Percentiles rank a stretch among this genome's conserved stretches.
Evolutionary conservation across 2,797 vertebrate species (phyloP).

Genomic region (Mormyrus hasselquistii): DNA sequence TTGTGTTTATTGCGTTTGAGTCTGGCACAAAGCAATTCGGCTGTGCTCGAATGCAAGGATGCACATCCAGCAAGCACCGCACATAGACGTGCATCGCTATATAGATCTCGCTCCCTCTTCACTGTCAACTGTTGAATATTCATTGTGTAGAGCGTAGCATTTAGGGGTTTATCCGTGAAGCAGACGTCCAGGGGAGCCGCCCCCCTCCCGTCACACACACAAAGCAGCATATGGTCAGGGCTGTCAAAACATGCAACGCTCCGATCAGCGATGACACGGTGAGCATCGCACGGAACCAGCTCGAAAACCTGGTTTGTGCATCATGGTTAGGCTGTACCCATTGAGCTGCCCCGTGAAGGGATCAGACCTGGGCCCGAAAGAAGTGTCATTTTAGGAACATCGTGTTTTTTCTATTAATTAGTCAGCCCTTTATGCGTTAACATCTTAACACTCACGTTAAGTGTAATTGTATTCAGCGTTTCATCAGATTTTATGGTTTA

Average conservation of each 20-base stretch:
- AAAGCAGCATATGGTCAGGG: background rate
- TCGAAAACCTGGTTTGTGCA: background rate
- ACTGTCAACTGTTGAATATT: slow-evolving; percentile 3
- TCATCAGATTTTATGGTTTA: background rate
- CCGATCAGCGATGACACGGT: background rate
- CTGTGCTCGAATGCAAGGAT: slow-evolving; percentile 14
- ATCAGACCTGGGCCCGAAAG: background rate
- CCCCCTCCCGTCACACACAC: background rate
- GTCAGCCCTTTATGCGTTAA: background rate
- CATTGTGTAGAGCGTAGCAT: background rate
- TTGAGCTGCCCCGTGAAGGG: background rate
- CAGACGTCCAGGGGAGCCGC: background rate
- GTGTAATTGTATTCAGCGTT: background rate
- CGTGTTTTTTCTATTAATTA: background rate
- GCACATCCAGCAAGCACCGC: slow-evolving; percentile 2
- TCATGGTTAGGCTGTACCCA: background rate
- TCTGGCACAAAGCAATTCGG: slow-evolving; percentile 1
- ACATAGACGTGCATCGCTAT: background rate
- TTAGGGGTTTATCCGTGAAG: background rate
- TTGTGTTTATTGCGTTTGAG: background rate
- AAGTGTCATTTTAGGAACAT: background rate
- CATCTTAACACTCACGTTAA: background rate
- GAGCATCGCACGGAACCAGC: background rate
- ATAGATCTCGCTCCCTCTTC: background rate
- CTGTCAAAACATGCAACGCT: slow-evolving; percentile 11